These are phyloP conservation scores for Crotalus helleri DNA, from an alignment of 2,113 vertebrate species.

Conservation along the genomic window DNA sequence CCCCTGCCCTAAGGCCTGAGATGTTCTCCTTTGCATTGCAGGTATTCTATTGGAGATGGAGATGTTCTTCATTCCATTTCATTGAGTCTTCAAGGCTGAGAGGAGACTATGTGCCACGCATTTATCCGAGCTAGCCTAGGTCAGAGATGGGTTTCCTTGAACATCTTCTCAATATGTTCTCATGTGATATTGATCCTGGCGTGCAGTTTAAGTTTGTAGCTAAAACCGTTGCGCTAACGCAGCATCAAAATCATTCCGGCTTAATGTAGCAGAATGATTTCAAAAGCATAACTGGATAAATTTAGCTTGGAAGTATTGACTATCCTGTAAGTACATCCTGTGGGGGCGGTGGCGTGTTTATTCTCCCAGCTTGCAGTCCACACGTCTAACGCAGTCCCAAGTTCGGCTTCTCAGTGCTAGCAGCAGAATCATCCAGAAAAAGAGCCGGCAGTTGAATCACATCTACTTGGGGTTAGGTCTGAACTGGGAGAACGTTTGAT, in stretches of 20 bases:
- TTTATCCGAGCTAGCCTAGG: background rate
- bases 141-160: constrained; percentile 21
- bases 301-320: constrained; percentile 23
- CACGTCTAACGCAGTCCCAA: background rate
- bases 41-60: no score
- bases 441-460: constrained; percentile 6
- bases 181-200: constrained; percentile 31
- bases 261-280: constrained; percentile 17
- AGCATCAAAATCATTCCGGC: constrained; percentile 16
- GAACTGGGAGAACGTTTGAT: background rate
- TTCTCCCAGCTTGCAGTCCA: constrained; percentile 7
- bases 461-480: background rate
- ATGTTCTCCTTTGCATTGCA: no score
- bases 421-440: constrained; percentile 39
- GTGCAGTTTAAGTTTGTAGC: constrained; percentile 8
- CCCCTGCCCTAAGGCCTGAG: no score
- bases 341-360: background rate
- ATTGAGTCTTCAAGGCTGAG: no score
- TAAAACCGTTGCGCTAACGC: constrained; percentile 16
- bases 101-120: background rate
- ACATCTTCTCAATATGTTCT: constrained; percentile 1
- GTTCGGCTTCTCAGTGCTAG: constrained; percentile 25
- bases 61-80: no score
- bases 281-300: constrained; percentile 5
- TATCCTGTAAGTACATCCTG: background rate